Evolutionary conservation across 2,113 vertebrate species (phyloP).

Genomic region (Phalacrocorax carbo): DNA sequence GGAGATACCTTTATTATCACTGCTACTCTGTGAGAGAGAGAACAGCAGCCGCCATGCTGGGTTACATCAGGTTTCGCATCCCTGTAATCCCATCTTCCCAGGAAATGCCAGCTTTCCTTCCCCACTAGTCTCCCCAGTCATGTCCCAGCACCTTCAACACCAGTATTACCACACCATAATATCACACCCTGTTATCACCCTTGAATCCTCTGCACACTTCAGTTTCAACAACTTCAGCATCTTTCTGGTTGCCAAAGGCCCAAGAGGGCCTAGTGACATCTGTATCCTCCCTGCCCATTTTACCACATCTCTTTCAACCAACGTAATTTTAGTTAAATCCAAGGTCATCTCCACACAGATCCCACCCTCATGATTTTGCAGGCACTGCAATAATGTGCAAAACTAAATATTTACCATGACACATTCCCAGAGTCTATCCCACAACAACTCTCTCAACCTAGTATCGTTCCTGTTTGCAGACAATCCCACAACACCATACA

Average conservation of each 20-base stretch:
- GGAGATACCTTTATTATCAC: not conserved
- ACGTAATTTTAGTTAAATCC: not conserved
- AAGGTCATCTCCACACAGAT: not conserved
- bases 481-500: rapidly evolving
- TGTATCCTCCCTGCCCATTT: not conserved
- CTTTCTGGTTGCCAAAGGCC: not conserved
- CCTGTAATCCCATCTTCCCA: not conserved
- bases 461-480: not conserved
- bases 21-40: not conserved
- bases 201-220: not conserved
- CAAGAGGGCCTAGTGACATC: not conserved
- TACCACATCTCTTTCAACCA: not conserved
- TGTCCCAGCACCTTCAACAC: not conserved
- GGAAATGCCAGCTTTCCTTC: not conserved
- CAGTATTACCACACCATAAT: not conserved
- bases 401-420: constrained; percentile 33
- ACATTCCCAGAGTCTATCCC: not conserved
- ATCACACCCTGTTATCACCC: not conserved
- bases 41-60: not conserved
- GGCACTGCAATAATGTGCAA: not conserved
- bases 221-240: not conserved
- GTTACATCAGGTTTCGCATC: not conserved
- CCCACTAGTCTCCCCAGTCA: not conserved
- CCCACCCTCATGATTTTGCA: not conserved
- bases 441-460: not conserved